Evolutionary conservation across 92 coral and sea anemone genomes (phyloP).

Genomic region (Zoanthus solanderi): DNA sequence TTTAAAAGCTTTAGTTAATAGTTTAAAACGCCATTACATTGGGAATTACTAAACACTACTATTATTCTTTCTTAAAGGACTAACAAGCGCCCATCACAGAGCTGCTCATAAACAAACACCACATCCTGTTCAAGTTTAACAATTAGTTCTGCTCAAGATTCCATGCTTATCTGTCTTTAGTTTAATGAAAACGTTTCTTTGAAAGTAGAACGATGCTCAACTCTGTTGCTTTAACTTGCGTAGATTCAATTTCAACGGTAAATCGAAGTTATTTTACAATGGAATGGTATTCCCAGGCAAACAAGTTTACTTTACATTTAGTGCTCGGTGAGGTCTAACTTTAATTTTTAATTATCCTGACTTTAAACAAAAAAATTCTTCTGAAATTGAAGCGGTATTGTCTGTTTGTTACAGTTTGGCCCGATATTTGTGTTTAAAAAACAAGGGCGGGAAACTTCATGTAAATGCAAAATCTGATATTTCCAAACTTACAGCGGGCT

Average conservation of each 20-base stretch:
- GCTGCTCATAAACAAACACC: constrained; percentile 24
- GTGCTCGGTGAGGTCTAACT: background rate
- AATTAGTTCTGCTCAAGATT: background rate
- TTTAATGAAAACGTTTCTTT: too few species aligned
- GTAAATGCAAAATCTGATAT: constrained; percentile 17
- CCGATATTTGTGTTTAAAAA: constrained; percentile 1
- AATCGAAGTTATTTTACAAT: too few species aligned
- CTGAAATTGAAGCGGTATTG: constrained; percentile 13
- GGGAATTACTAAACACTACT: background rate
- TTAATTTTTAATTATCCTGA: background rate
- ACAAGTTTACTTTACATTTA: background rate
- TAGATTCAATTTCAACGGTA: too few species aligned
- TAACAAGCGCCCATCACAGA: background rate
- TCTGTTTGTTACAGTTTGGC: constrained; percentile 47
- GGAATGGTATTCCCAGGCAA: too few species aligned
- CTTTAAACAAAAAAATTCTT: constrained; percentile 1
- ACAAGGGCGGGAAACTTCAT: constrained; percentile 43
- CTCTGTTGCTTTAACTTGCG: too few species aligned
- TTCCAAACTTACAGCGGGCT: constrained; percentile 20
- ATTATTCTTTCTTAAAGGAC: background rate
- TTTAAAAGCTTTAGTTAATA: background rate
- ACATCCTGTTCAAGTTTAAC: constrained; percentile 32
- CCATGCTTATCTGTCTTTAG: background rate
- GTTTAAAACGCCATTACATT: background rate
- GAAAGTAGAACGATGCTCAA: too few species aligned